Percentiles rank a stretch among this genome's conserved stretches.
Conservation (phyloP, 2,113 vertebrate genomes). For the Scartelaos histophorus region DNA sequence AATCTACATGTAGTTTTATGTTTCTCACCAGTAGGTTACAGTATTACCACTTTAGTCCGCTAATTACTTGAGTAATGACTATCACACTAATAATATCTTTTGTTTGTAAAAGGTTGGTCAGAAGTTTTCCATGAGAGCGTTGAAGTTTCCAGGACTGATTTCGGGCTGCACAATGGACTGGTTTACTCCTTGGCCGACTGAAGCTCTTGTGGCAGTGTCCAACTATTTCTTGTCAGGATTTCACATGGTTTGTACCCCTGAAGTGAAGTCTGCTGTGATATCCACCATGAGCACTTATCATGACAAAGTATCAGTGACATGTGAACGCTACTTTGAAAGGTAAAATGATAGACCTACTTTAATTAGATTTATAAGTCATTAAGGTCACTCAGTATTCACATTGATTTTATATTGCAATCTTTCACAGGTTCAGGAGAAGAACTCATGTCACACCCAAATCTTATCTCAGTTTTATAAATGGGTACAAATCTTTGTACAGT, state of each 20-base stretch:
- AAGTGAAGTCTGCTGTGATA: constrained; percentile 86
- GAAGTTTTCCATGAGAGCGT: constrained; percentile 85
- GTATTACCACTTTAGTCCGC: neutral
- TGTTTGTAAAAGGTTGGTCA: neutral
- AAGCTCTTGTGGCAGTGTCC: constrained; percentile 91
- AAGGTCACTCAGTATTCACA: neutral
- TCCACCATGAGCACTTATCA: constrained; percentile 97
- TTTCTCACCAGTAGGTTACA: constrained; percentile 94
- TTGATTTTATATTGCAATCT: neutral
- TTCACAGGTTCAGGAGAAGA: constrained; percentile 79
- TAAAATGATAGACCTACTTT: constrained; percentile 31
- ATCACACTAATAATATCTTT: neutral
- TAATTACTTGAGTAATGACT: no score
- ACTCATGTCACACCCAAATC: constrained; percentile 95
- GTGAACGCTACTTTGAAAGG: constrained; percentile 92
- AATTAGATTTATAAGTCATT: neutral
- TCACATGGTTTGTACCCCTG: constrained; percentile 84
- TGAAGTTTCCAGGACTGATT: constrained; percentile 94
- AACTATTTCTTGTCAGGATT: constrained; percentile 90
- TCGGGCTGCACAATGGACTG: constrained; percentile 96
- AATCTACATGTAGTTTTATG: constrained; percentile 92
- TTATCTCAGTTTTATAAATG: constrained; percentile 94
- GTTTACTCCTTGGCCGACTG: constrained; percentile 96
- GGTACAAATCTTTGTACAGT: constrained; percentile 88
- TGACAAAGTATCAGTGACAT: constrained; percentile 93